Evolutionary conservation across 2,797 vertebrate species (phyloP), one percentile per base, ranked within the genome.

Genomic region (Melanogrammus aeglefinus): DNA sequence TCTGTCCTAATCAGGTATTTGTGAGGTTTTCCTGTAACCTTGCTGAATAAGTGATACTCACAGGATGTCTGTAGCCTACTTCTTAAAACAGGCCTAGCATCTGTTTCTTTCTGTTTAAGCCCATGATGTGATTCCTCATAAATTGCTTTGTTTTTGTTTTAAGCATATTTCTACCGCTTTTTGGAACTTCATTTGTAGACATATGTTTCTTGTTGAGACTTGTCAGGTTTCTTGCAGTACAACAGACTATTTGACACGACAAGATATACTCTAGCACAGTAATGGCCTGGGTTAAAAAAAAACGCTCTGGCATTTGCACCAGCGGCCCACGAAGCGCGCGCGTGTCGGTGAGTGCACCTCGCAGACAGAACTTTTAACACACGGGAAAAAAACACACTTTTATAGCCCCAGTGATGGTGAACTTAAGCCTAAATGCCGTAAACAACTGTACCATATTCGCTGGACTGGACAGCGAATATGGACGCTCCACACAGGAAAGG

Each of bases 1-100:
- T 44, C 38, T 41, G 18, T 73, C 41, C 12, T 41, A 66, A 75
- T 75, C 75, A 63, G 75, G 36, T 66, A 76, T 76, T 66, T 35
- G 75, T 76, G 75, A 21, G 7, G 70, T 35, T 72, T 63, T 66
- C 31, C n/a, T 63, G 18, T 35, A 75, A 31, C 74, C 44, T 47
- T 47, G 44, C 74, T 31, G 44, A 35, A 47, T 75, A 57, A 75
- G 21, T 57, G 44, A 35, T 57, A 57, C 74, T 47, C 33, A 57
- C 1, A 47, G 57, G 41, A 31, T 76, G 75, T 21, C 24, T 69
- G 24, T 9, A n/a, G n/a, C n/a, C n/a, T n/a, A 66, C 47, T 24
- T 76, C 51, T 57, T 21, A 35, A 66, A 38, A 18, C 29, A 47
- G 16, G 16, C 44, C 29, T 18, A 35, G 9, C 29, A 33, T 36